A percentile compares a stretch with the other conserved stretches of the same genome.
Conservation (phyloP, 2,888 invertebrate species). For the Baronia brevicornis region DNA sequence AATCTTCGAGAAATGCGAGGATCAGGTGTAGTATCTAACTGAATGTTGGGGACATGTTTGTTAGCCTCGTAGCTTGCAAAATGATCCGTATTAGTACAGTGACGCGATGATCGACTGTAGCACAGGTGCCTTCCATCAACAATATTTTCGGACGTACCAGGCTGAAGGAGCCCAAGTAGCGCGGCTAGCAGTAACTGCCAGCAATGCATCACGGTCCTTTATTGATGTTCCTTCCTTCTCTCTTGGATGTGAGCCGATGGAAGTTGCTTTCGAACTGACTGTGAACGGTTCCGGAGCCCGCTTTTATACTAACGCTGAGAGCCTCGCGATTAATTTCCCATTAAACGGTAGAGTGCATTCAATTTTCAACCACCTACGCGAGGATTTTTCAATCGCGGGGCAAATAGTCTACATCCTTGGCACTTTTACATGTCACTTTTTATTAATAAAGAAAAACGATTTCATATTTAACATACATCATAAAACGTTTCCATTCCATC, state of each 20-base stretch:
- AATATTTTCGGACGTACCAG: slow-evolving; percentile 47
- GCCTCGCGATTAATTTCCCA: slow-evolving; percentile 44
- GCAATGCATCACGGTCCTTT: slow-evolving; percentile 63
- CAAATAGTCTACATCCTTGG: slow-evolving; percentile 7
- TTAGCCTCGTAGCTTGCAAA: too few relatives aligned
- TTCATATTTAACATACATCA: too few relatives aligned
- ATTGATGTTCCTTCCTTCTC: slow-evolving; percentile 27
- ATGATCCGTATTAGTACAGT: slow-evolving; percentile 1
- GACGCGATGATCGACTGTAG: slow-evolving; percentile 32
- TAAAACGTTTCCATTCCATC: too few relatives aligned
- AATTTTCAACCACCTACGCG: slow-evolving; percentile 61
- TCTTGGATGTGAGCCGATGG: slow-evolving; percentile 42
- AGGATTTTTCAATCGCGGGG: slow-evolving; percentile 10
- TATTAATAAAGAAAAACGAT: too few relatives aligned
- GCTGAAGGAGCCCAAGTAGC: slow-evolving; percentile 55
- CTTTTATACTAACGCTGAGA: slow-evolving; percentile 48
- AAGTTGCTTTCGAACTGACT: slow-evolving; percentile 55
- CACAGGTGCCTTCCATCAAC: slow-evolving; percentile 63
- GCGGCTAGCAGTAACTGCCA: slow-evolving; percentile 64
- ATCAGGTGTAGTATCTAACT: too few relatives aligned
- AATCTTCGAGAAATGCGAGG: too few relatives aligned
- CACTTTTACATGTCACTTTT: too few relatives aligned
- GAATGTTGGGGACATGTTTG: too few relatives aligned
- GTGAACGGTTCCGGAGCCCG: slow-evolving; percentile 19
- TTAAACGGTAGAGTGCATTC: slow-evolving; percentile 66